Evolutionary conservation across 2,888 invertebrate species (phyloP).

Genomic region (Heliconius ismenius): DNA sequence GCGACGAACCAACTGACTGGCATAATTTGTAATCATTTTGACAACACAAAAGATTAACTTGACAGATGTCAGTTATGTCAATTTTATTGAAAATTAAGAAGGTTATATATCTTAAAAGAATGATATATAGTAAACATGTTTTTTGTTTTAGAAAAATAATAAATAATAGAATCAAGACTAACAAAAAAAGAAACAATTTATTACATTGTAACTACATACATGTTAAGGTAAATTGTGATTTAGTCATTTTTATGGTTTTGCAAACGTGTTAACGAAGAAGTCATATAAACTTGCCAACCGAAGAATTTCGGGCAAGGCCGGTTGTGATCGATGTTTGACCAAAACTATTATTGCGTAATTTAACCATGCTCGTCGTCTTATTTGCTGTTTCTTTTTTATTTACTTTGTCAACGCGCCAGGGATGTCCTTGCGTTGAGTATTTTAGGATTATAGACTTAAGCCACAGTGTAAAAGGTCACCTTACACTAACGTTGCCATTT

Average conservation of each 20-base stretch:
- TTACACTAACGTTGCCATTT: conserved; percentile 40
- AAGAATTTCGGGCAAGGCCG: conserved; percentile 77
- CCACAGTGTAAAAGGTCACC: conserved; percentile 38
- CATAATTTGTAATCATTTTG: conserved; percentile 41
- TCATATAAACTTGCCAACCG: conserved; percentile 46
- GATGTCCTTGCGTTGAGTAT: conserved; percentile 56
- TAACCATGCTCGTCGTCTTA: conserved; percentile 49
- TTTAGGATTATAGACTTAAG: conserved; percentile 29
- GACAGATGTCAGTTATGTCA: conserved; percentile 22
- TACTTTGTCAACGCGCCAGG: conserved; percentile 62
- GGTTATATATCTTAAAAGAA: neutral
- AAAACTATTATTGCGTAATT: conserved; percentile 64
- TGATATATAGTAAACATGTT: neutral
- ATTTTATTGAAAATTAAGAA: conserved; percentile 18
- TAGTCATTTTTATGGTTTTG: conserved; percentile 28
- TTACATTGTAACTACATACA: neutral
- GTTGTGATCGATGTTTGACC: conserved; percentile 65
- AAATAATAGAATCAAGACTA: neutral
- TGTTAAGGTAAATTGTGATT: conserved; percentile 12
- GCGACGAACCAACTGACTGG: conserved; percentile 34
- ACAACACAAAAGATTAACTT: conserved; percentile 40
- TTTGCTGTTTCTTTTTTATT: conserved; percentile 65
- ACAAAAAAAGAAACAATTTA: neutral
- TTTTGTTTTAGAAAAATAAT: neutral
- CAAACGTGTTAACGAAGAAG: conserved; percentile 42